Conservation (phyloP, 2,113 vertebrate species). For the Poeciliopsis retropinna region DNA sequence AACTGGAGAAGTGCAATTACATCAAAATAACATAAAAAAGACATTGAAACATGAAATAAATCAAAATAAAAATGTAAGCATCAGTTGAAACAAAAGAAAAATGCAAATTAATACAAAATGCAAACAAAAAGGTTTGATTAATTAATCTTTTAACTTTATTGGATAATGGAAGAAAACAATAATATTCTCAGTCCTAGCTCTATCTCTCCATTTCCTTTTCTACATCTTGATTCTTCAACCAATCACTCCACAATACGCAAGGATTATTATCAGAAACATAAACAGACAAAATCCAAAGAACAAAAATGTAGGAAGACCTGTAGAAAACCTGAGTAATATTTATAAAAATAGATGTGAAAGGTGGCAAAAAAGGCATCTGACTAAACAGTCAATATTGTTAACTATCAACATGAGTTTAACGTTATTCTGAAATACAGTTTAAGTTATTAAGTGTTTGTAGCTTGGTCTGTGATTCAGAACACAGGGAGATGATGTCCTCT, state of each 20-base stretch:
- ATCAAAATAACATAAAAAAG: too few species aligned
- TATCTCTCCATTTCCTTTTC: too few species aligned
- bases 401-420: not conserved
- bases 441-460: not conserved
- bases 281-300: not conserved
- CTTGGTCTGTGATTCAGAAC: conserved; percentile 8
- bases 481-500: conserved; percentile 34
- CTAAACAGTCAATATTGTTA: not conserved
- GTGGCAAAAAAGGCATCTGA: not conserved
- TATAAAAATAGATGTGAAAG: not conserved
- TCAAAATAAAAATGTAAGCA: too few species aligned
- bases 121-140: too few species aligned
- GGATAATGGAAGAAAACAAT: too few species aligned
- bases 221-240: not conserved
- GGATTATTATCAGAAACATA: not conserved
- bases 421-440: not conserved
- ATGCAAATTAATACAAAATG: too few species aligned
- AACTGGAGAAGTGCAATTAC: too few species aligned
- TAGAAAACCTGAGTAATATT: not conserved
- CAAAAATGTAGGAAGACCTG: not conserved
- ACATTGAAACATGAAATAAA: too few species aligned
- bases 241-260: not conserved
- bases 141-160: too few species aligned
- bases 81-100: too few species aligned
- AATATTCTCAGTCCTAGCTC: too few species aligned